Base-by-base conservation (phyloP, 2,797 vertebrate species). In the Pipistrellus pygmaeus region DNA sequence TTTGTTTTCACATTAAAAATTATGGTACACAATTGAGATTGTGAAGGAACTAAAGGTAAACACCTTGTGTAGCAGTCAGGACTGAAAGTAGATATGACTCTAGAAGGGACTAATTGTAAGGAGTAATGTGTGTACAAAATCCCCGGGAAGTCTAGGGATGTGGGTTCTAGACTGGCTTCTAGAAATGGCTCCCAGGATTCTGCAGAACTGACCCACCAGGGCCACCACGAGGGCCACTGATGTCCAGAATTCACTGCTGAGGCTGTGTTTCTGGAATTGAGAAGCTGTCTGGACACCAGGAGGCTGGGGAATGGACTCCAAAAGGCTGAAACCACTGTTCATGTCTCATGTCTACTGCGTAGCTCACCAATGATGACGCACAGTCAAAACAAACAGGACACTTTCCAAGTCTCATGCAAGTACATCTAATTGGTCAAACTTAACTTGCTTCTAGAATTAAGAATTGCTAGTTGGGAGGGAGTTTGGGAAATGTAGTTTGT, bases 381-480 rank as follows among this genome's bases (percentile, higher is more conserved):
- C 23, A 60, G 27, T 60, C 9, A 6, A 75, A 81, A 68, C 60
- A 15, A 73, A 41, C 60, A 75, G 76, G 55, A 90, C 5, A 44
- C 6, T 35, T 85, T 81, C 25, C 30, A 82, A 60, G 66, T 32
- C 48, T 62, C 55, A 21, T 13, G 12, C 11, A 55, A 60, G 23
- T 6, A 85, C 7, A 25, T 71, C n/a, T 76, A 48, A 76, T 0
- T 80, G 76, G 57, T 4, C 35, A 84, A 5, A 62, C 20, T 48
- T 89, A 27, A 51, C 76, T 46, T 80, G 57, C 8, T 83, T 94
- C 57, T 53, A 30, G 66, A 85, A 75, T 66, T 46, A 82, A 82
- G 30, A 82, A 48, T 15, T 51, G 35, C 10, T 32, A 8, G 5
- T 17, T 78, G 57, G 25, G 41, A 60, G 2, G 35, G 66, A 17